Evolutionary conservation across 2,888 invertebrate genomes (phyloP).

Genomic region (Cerceris ruficornis): DNA sequence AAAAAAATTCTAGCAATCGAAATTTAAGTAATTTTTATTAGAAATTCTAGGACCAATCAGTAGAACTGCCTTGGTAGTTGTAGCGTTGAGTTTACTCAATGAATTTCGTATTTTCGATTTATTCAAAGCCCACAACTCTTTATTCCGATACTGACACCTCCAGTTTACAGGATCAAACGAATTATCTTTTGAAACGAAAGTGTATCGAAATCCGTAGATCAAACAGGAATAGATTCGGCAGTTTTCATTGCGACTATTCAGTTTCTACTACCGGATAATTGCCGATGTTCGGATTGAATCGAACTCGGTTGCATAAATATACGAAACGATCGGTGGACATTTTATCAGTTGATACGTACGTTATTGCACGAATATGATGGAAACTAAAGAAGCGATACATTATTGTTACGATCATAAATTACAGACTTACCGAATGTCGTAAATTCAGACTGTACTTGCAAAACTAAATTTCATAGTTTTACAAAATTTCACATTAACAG

Average conservation of each 20-base stretch:
- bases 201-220: background rate
- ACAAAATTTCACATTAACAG: too few species aligned
- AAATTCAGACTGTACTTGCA: too few species aligned
- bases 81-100: constrained; percentile 1
- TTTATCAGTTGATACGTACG: too few species aligned
- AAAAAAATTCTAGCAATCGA: too few species aligned
- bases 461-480: too few species aligned
- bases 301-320: constrained; percentile 13
- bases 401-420: background rate
- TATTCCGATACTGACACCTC: background rate
- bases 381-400: background rate
- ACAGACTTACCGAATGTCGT: too few species aligned
- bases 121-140: background rate
- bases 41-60: too few species aligned
- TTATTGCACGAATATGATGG: too few species aligned
- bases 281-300: background rate
- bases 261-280: background rate
- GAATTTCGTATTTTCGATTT: background rate
- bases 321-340: too few species aligned
- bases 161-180: background rate
- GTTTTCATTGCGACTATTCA: background rate
- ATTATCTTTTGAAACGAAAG: background rate
- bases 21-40: too few species aligned
- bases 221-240: background rate
- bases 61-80: too few species aligned